Conservation (phyloP, 53 echinoderm and acorn worm genomes). For the Actinopyga echinites region DNA sequence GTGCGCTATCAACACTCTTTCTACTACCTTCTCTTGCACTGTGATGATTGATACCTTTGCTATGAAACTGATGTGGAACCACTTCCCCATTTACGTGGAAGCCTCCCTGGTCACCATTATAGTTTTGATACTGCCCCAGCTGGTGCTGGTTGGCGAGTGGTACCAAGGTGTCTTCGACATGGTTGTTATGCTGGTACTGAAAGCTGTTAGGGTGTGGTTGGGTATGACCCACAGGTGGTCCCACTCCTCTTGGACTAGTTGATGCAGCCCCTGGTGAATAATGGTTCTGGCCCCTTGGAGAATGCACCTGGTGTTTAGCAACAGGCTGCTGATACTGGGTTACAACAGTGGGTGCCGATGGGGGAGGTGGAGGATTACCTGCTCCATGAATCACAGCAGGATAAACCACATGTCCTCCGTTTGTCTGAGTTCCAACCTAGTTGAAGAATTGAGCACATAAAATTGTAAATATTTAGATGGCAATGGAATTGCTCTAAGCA, state of each 20-base stretch:
- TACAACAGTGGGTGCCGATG: not conserved
- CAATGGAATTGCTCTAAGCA: too few relatives aligned
- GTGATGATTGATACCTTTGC: too few relatives aligned
- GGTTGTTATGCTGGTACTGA: slow-evolving; percentile 59
- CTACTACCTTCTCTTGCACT: too few relatives aligned
- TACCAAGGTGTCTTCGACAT: slow-evolving; percentile 27
- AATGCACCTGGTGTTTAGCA: slow-evolving; percentile 18
- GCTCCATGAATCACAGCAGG: not conserved
- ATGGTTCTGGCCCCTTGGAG: not conserved
- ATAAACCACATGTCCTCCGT: slow-evolving; percentile 23
- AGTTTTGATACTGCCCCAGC: slow-evolving; percentile 51
- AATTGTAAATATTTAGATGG: too few relatives aligned
- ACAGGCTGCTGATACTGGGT: slow-evolving; percentile 41
- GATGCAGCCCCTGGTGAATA: slow-evolving; percentile 25
- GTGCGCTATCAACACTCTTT: slow-evolving; percentile 16
- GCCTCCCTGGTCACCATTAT: not conserved
- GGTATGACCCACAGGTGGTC: slow-evolving; percentile 37
- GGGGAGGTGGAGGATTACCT: not conserved
- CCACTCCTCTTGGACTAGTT: slow-evolving; percentile 2
- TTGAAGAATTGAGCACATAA: too few relatives aligned
- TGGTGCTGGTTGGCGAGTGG: slow-evolving; percentile 29
- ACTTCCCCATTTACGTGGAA: slow-evolving; percentile 22
- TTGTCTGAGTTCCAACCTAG: slow-evolving; percentile 9
- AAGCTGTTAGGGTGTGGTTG: slow-evolving; percentile 37
- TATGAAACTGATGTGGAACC: too few relatives aligned